A percentile compares a stretch with the other conserved stretches of the same genome.
Conservation (phyloP, 2,797 vertebrate genomes). For the Heteromormyrus szaboi region DNA sequence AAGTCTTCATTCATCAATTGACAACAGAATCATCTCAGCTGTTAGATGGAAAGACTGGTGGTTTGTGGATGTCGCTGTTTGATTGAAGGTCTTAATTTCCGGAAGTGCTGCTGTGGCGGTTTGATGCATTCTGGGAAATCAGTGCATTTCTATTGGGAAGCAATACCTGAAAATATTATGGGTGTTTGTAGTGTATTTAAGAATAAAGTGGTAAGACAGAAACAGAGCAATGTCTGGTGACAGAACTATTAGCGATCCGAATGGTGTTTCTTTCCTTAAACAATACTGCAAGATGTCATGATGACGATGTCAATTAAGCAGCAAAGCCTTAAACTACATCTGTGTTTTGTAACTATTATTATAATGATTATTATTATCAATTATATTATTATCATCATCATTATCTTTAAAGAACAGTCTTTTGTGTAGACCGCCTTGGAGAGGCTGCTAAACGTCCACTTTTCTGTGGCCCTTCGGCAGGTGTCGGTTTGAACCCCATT, state of each 20-base stretch:
- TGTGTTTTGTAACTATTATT: background rate
- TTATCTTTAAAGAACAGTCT: background rate
- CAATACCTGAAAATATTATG: background rate
- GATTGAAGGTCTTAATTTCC: background rate
- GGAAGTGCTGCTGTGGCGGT: background rate
- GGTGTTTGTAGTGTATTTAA: background rate
- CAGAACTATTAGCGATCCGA: background rate
- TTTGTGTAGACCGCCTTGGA: background rate
- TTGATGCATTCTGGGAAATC: background rate
- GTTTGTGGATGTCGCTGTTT: background rate
- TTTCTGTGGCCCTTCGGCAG: slow-evolving; percentile 46
- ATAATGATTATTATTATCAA: background rate
- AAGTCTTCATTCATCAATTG: slow-evolving; percentile 62
- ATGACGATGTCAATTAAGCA: background rate
- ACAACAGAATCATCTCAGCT: slow-evolving; percentile 56
- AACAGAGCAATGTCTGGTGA: background rate
- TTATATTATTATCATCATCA: background rate
- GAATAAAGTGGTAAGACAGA: background rate
- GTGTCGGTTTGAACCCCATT: slow-evolving; percentile 82
- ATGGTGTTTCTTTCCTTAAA: background rate
- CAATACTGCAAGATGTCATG: background rate
- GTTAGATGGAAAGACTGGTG: slow-evolving; percentile 34
- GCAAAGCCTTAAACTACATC: background rate
- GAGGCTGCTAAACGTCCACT: background rate
- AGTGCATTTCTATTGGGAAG: background rate